Conservation (phyloP, 2,797 vertebrate species). For the Cuniculus paca region DNA sequence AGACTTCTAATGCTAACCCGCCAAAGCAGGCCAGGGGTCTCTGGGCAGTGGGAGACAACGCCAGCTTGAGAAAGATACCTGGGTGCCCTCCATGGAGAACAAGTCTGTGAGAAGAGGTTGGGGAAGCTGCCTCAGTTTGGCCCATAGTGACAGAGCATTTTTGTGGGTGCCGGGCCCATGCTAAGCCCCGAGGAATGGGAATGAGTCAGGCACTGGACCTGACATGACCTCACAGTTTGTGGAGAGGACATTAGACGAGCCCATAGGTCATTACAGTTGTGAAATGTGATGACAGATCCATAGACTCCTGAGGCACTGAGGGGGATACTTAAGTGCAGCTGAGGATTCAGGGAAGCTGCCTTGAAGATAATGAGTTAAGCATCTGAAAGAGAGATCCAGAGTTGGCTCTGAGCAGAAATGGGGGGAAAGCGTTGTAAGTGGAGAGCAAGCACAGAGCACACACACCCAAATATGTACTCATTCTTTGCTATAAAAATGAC, state of each 20-base stretch:
- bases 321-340: neutral
- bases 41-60: too few relatives aligned
- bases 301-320: neutral
- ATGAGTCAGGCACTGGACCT: neutral
- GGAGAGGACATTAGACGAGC: neutral
- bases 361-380: neutral
- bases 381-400: neutral
- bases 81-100: neutral
- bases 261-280: neutral
- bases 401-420: neutral
- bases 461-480: neutral
- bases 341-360: neutral
- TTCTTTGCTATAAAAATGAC: neutral
- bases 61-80: neutral
- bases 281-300: neutral
- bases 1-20: conserved; percentile 11
- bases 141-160: neutral
- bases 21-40: neutral
- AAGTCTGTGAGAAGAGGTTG: too few relatives aligned
- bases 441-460: neutral
- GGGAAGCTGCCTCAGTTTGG: neutral
- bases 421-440: neutral
- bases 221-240: neutral
- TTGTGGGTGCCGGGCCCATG: neutral
- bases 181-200: neutral